Evolutionary conservation across 2,888 invertebrate species (phyloP).

Genomic region (Leptopterna dolabrata): DNA sequence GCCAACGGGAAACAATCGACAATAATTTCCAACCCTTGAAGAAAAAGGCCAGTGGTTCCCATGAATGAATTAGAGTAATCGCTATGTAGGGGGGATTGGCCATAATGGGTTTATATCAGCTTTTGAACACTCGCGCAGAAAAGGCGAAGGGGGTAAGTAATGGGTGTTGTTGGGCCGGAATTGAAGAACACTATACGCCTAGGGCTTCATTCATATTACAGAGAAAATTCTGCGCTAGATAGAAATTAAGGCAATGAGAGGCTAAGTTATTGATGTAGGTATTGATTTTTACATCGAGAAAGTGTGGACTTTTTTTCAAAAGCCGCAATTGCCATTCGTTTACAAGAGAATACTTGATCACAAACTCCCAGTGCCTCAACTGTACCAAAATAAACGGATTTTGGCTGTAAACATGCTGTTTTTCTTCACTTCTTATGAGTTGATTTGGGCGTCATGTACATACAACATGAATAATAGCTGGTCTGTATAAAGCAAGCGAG

Average conservation of each 20-base stretch:
- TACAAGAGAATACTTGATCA: too few relatives aligned
- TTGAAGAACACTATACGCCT: background rate
- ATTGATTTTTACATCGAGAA: background rate
- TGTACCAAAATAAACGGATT: too few relatives aligned
- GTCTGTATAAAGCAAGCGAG: too few relatives aligned
- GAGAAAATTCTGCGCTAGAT: background rate
- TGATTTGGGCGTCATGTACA: too few relatives aligned
- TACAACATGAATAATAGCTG: too few relatives aligned
- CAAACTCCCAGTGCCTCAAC: too few relatives aligned
- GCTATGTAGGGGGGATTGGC: background rate
- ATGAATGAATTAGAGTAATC: conserved; percentile 21
- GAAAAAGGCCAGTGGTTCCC: conserved; percentile 14
- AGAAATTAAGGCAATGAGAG: background rate
- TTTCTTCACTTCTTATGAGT: too few relatives aligned
- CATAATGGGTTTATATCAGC: background rate
- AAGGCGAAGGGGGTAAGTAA: background rate
- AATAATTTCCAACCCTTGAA: conserved; percentile 10
- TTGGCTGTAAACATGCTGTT: too few relatives aligned
- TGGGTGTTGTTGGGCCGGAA: background rate
- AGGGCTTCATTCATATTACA: background rate
- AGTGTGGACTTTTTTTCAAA: background rate
- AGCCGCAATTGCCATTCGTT: too few relatives aligned
- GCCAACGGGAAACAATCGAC: background rate
- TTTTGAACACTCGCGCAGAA: background rate
- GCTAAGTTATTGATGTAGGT: background rate